Evolutionary conservation across 2,797 vertebrate species (phyloP).

Genomic region (Ctenopoma multispine): DNA sequence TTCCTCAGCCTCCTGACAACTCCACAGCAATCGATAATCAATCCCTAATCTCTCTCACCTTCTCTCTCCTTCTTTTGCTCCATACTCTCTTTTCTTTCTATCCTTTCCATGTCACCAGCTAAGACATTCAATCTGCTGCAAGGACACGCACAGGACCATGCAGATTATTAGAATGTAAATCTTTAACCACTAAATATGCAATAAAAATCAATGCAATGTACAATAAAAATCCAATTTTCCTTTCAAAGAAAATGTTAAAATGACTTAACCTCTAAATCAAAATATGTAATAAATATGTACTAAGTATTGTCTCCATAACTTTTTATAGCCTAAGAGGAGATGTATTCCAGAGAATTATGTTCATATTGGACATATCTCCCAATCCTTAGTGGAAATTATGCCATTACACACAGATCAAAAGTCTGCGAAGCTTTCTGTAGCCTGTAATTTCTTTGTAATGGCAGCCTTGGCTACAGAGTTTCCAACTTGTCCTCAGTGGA

Average conservation of each 20-base stretch:
- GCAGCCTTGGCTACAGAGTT: conserved; percentile 5
- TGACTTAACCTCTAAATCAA: neutral
- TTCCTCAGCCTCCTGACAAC: conserved; percentile 59
- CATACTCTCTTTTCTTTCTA: conserved; percentile 44
- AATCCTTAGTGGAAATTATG: neutral
- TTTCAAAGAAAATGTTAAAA: neutral
- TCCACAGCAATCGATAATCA: conserved; percentile 76
- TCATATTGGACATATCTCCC: neutral
- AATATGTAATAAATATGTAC: neutral
- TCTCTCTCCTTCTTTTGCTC: conserved; percentile 33
- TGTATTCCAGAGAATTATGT: neutral
- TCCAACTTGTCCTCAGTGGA: too few relatives aligned
- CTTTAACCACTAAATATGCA: too few relatives aligned
- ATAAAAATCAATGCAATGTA: too few relatives aligned
- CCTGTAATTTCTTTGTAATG: neutral
- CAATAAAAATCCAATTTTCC: too few relatives aligned
- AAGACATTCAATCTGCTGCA: conserved; percentile 42
- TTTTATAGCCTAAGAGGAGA: neutral
- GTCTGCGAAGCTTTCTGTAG: neutral
- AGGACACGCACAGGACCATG: conserved; percentile 24
- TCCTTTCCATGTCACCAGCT: conserved; percentile 41
- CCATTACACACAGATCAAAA: conserved; percentile 1
- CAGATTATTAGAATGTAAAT: neutral
- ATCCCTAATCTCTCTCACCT: conserved; percentile 76
- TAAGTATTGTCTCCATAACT: neutral